Conservation (phyloP, 1,140 invertebrate genomes). For the Pentalonia nigronervosa region DNA sequence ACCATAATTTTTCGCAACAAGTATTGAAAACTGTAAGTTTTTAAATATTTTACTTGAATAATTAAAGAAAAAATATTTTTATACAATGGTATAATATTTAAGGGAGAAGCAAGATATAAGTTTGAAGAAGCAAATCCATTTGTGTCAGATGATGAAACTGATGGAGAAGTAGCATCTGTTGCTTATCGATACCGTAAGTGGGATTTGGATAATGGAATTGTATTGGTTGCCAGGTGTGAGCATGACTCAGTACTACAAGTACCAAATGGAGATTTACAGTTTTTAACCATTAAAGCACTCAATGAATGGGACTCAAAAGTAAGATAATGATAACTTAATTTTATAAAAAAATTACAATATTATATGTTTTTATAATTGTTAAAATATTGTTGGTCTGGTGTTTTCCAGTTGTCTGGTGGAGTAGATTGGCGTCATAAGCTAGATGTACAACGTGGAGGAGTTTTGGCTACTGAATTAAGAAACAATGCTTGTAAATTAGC, state of each 20-base stretch:
- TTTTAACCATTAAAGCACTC: slow-evolving; percentile 94
- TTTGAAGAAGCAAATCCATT: slow-evolving; percentile 95
- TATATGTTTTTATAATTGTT: background rate
- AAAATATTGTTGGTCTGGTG: no score
- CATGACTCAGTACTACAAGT: slow-evolving; percentile 94
- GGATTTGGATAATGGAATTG: slow-evolving; percentile 92
- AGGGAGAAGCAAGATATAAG: slow-evolving; percentile 84
- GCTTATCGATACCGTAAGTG: slow-evolving; percentile 97
- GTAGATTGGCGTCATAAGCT: slow-evolving; percentile 98
- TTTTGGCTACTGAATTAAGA: slow-evolving; percentile 95
- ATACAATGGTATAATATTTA: slow-evolving; percentile 8
- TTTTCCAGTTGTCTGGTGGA: slow-evolving; percentile 67
- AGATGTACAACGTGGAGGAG: slow-evolving; percentile 96
- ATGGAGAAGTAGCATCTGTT: slow-evolving; percentile 87
- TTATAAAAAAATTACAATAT: background rate
- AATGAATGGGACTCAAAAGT: slow-evolving; percentile 98
- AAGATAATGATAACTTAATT: slow-evolving; percentile 56
- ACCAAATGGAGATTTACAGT: slow-evolving; percentile 91
- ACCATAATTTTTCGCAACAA: slow-evolving; percentile 99
- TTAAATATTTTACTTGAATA: slow-evolving; percentile 6
- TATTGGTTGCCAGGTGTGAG: slow-evolving; percentile 92
- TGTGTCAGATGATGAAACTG: slow-evolving; percentile 88
- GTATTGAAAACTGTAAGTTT: slow-evolving; percentile 72
- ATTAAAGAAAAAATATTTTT: background rate
- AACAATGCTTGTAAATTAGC: slow-evolving; percentile 99